Evolutionary conservation across 2,113 vertebrate species (phyloP).

Genomic region (Nycticorax nycticorax): DNA sequence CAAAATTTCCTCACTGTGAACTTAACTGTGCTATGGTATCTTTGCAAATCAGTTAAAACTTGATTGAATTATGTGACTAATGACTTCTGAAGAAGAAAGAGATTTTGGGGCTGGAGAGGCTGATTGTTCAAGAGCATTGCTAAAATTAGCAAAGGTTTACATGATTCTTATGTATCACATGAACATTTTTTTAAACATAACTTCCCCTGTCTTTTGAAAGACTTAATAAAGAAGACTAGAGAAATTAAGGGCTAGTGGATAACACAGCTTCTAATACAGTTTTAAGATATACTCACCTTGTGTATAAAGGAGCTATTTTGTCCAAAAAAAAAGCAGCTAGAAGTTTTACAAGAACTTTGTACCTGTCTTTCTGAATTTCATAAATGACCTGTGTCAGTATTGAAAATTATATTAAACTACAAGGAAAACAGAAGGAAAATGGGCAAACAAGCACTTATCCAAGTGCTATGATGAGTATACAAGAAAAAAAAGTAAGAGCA

Average conservation of each 20-base stretch:
- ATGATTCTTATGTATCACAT: neutral
- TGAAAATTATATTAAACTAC: neutral
- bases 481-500: neutral
- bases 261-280: neutral
- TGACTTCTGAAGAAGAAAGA: neutral
- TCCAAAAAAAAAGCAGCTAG: neutral
- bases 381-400: neutral
- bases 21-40: neutral
- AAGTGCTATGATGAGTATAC: accelerated
- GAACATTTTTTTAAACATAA: neutral
- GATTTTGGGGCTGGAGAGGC: neutral
- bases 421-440: neutral
- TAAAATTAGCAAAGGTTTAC: neutral
- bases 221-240: neutral
- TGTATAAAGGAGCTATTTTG: neutral
- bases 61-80: neutral
- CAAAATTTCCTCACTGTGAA: neutral
- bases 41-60: neutral
- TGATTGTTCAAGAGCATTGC: neutral
- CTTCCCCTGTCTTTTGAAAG: neutral
- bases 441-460: neutral
- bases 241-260: neutral
- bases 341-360: neutral
- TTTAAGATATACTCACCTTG: neutral
- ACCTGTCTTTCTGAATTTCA: neutral